Base-by-base conservation (phyloP, 1,140 invertebrate genomes). In the Brachionus manjavacas region DNA sequence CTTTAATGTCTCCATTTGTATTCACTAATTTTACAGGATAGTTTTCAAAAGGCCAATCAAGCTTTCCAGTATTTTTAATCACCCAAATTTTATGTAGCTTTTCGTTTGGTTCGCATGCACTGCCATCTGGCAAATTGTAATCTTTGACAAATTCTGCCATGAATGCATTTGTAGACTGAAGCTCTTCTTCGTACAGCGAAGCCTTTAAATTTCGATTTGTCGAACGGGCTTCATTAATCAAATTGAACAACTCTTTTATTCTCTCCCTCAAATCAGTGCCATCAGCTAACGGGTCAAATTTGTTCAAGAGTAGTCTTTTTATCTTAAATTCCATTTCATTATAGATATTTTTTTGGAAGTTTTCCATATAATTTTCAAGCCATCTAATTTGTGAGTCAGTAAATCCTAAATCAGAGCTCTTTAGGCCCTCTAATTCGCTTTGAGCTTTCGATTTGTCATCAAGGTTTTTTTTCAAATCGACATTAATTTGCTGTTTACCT, bases 71-170 rank as follows among this genome's bases (percentile, higher is more conserved):
- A 85, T 90, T 90, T 49, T 85, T 85, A 84, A 90, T 86, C 60
- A 85, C 86, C 89, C 89, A 90, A 2, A 86, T 88, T 84, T 90
- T 90, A 11, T 87, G 52, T 55, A 90, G 86, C 41, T 85, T 85
- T 39, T 87, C 87, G 46, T 86, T 87, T 11, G 88, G 88, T 23
- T 86, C 85, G 14, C 89, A 76, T 35, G 84, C 55, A 1, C 87
- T 88, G 4, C 86, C 86, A 85, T 89, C 88, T 23, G 88, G 87
- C 8, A 89, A 85, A 6, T 87, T 89, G 23, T 88, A 86, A 85
- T 90, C 89, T 60, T 76, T 60, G 4, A 90, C 68, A 85, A 89
- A 88, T 49, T 86, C 43, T 0, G 86, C 87, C 80, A 85, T 84
- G 52, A 86, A 85, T 2, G 83, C 66, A 16, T 46, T 20, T n/a